Base-by-base conservation (phyloP, 2,113 vertebrate genomes). In the Chaenocephalus aceratus region DNA sequence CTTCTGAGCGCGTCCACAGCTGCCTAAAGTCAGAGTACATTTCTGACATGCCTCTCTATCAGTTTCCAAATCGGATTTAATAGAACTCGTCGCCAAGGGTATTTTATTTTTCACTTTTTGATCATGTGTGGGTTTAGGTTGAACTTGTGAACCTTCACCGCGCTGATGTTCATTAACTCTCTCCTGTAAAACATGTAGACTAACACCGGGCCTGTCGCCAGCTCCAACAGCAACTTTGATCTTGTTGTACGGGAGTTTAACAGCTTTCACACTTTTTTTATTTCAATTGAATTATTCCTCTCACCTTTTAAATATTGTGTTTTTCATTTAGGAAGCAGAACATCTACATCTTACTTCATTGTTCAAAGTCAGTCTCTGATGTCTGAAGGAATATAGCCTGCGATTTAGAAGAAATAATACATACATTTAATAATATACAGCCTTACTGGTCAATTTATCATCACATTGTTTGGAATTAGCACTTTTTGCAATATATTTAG, bases 1-100 rank as follows among this genome's bases (percentile, higher is more conserved):
- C 58, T 72, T 82, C 85, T 66, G 58, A 63, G 49, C 63, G 30
- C 30, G 30, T 30, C 30, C 30, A 30, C 30, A 30, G 30, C 30
- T 30, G 30, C 4, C 4, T 3, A 30, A 30, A 30, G 30, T 30
- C 30, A 4, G 30, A 30, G 66, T 54, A 18, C 56, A n/a, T 66
- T 66, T 61, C 46, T 75, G 52, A 69, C 54, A 13, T 75, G 16
- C 21, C 36, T 53, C 23, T 72, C 57, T 30, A 74, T 77, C 61
- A 34, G 46, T 64, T 69, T 67, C 10, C 34, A 79, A 10, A 65
- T 57, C 62, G 45, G 51, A 14, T 63, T 77, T 44, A 54, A 49
- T 64, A 30, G n/a, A 72, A 44, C 12, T 61, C 16, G 12, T 23
- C 10, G 34, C 21, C 67, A 59, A 44, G 69, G 45, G 48, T 5